Conservation (phyloP, 2,113 vertebrate species). For the Elephas maximus region DNA sequence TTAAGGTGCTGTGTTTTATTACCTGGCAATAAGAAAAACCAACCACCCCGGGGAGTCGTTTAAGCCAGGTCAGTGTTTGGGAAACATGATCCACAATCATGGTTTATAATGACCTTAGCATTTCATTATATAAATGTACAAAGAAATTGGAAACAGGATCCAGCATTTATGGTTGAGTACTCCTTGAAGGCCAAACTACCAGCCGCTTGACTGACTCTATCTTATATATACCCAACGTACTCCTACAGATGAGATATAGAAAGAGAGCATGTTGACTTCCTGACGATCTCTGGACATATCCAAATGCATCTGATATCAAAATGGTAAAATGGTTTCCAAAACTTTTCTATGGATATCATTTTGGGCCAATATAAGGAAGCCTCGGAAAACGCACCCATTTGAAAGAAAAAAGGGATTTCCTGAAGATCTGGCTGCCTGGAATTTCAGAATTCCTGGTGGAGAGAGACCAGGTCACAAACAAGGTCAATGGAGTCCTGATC, state of each 20-base stretch:
- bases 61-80: neutral
- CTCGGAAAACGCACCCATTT: neutral
- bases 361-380: neutral
- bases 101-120: neutral
- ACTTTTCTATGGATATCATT: neutral
- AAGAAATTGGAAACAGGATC: neutral
- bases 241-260: neutral
- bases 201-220: rapidly evolving
- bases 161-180: neutral
- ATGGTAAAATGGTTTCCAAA: neutral
- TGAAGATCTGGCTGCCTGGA: neutral
- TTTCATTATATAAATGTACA: neutral
- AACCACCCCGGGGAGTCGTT: neutral
- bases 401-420: neutral
- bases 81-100: neutral
- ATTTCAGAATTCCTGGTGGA: neutral
- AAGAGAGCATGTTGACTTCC: neutral
- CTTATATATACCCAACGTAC: neutral
- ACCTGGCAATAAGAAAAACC: neutral
- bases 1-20: neutral
- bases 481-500: neutral
- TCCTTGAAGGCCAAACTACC: neutral
- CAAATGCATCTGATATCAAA: neutral
- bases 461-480: neutral
- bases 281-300: neutral